Conservation (phyloP, 2,113 vertebrate species). For the human region GRCh38 chr5:158389001-158389500, state of each 20-base stretch:
- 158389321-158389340: background rate
- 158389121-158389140: background rate
- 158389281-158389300: background rate
- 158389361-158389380: background rate
- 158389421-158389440: background rate
- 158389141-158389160: background rate
- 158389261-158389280: background rate
- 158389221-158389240: background rate
- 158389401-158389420: background rate
- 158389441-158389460: background rate
- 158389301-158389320: background rate
- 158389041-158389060: background rate
- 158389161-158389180: background rate
- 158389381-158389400: background rate
- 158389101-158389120: background rate
- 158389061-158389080: background rate
- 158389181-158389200: background rate
- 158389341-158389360: background rate
- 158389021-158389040: background rate
- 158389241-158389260: slow-evolving; percentile 10
- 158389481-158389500: background rate
- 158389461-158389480: background rate
- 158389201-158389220: background rate
- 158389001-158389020: rapidly evolving
- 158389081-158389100: background rate